Conservation (phyloP, 2,797 vertebrate species). For the Gambusia yucatana region DNA sequence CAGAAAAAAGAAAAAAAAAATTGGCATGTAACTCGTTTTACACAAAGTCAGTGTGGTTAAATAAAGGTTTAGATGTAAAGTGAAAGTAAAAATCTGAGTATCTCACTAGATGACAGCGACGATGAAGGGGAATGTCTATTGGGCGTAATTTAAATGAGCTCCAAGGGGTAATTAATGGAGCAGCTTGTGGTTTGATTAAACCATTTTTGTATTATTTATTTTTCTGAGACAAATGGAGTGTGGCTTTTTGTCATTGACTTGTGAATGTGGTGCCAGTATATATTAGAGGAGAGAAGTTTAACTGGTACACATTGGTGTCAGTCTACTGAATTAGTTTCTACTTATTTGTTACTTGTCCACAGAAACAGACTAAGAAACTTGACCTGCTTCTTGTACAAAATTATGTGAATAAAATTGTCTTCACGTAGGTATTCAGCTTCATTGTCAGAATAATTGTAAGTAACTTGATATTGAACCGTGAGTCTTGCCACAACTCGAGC, state of each 20-base stretch:
- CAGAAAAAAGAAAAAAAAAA: background rate
- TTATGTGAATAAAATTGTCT: background rate
- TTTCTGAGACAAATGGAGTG: background rate
- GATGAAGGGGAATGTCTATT: conserved; percentile 16
- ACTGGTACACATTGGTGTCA: background rate
- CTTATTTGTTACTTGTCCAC: background rate
- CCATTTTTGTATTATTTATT: conserved; percentile 23
- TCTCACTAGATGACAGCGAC: conserved; percentile 3
- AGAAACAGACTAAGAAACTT: background rate
- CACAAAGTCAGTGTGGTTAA: background rate
- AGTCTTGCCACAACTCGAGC: background rate
- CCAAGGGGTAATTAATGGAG: conserved; percentile 40
- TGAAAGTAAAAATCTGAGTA: conserved; percentile 12
- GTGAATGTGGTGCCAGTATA: background rate
- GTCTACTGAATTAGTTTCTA: background rate
- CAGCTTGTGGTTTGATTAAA: conserved; percentile 51
- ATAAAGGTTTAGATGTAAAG: conserved; percentile 8
- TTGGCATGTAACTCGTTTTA: conserved; percentile 14
- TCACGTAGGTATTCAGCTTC: background rate
- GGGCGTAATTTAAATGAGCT: conserved; percentile 32
- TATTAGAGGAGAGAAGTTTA: background rate
- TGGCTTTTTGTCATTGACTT: conserved; percentile 17
- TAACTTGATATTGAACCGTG: background rate
- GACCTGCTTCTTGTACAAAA: background rate
- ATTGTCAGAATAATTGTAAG: background rate